Evolutionary conservation across 23 tunicate species (phyloP).

Genomic region (Diplosoma virens): DNA sequence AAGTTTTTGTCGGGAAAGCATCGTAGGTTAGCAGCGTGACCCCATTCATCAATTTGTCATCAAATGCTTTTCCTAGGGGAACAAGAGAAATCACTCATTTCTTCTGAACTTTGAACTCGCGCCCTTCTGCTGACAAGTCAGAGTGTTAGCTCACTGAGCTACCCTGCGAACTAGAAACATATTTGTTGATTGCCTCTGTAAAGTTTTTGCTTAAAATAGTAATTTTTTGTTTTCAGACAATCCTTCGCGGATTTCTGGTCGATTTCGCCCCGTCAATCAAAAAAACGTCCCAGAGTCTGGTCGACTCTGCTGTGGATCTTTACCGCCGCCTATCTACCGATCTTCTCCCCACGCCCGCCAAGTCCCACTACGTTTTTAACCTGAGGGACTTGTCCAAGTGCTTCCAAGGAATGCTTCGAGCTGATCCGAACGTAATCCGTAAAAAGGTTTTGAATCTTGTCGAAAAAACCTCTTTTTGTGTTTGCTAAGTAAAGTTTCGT

Average conservation of each 20-base stretch:
- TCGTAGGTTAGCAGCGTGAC: too few species aligned
- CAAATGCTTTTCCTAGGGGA: too few species aligned
- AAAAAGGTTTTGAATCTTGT: slow-evolving; percentile 61
- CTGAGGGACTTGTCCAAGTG: slow-evolving; percentile 85
- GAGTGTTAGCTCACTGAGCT: too few species aligned
- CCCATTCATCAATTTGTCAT: too few species aligned
- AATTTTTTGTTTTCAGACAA: slow-evolving; percentile 39
- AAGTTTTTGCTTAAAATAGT: not conserved
- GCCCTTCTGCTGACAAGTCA: too few species aligned
- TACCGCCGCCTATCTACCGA: slow-evolving; percentile 89
- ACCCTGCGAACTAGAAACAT: not conserved
- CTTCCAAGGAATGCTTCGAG: slow-evolving; percentile 88
- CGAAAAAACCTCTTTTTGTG: too few species aligned
- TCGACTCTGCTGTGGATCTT: slow-evolving; percentile 90
- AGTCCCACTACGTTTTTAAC: slow-evolving; percentile 98
- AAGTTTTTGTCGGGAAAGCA: too few species aligned
- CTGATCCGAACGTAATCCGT: slow-evolving; percentile 80
- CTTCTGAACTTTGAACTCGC: too few species aligned
- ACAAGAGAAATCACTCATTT: too few species aligned
- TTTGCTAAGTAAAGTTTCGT: too few species aligned
- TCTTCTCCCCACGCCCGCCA: slow-evolving; percentile 93
- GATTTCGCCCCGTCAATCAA: slow-evolving; percentile 77
- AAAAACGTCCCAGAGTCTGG: slow-evolving; percentile 50
- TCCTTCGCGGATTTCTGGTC: slow-evolving; percentile 69
- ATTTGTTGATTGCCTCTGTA: not conserved